Conservation (phyloP, 30 jellyfish, hydroid and myxozoan genomes). For the Pseudorhiza aurosa region DNA sequence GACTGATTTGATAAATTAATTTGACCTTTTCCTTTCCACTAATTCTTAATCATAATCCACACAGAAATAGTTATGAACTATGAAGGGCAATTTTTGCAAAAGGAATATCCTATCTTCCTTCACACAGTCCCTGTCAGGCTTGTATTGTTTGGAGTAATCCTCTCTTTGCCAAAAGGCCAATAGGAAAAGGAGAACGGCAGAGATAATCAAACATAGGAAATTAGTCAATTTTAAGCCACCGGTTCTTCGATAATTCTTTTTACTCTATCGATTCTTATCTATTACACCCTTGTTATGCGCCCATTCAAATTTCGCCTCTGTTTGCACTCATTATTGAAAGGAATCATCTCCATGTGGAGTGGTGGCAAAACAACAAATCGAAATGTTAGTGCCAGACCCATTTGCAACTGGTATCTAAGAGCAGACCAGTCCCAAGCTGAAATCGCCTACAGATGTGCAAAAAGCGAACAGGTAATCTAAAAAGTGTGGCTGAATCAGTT, state of each 20-base stretch:
- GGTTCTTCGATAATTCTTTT: not conserved
- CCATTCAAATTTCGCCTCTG: no score
- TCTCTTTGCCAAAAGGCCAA: constrained; percentile 6
- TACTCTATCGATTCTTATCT: not conserved
- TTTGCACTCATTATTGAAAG: no score
- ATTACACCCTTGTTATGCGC: not conserved
- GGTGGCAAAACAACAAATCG: no score
- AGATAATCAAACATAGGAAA: not conserved
- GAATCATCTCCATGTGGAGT: no score
- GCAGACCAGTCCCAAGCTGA: no score
- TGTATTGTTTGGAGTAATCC: not conserved
- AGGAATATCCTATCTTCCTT: constrained; percentile 41
- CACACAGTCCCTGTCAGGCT: not conserved
- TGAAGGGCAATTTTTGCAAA: not conserved
- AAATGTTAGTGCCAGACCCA: no score
- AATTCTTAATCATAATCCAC: constrained; percentile 1
- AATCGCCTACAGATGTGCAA: no score
- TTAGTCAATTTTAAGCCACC: not conserved
- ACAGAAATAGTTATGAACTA: not conserved
- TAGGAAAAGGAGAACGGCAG: not conserved
- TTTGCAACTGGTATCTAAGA: no score
- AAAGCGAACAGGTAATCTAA: no score
- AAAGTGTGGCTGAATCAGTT: no score
- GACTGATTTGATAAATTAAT: not conserved
- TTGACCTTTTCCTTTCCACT: not conserved